Evolutionary conservation across 2,888 invertebrate species (phyloP).

Genomic region (Ichneumoninae sp.): DNA sequence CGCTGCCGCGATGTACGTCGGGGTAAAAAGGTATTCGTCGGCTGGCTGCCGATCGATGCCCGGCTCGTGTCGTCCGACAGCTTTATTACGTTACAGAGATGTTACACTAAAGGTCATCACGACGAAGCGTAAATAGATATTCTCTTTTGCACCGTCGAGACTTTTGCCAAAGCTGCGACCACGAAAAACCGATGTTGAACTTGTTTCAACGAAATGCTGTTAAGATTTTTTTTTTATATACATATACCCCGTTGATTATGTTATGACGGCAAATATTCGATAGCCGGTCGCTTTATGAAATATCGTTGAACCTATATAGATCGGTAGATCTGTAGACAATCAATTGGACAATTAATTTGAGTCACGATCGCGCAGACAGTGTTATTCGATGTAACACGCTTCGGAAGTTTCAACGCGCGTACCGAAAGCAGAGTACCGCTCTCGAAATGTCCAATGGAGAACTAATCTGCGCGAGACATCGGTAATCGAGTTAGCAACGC

Average conservation of each 20-base stretch:
- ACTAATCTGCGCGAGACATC: conserved; percentile 62
- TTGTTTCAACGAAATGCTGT: neutral
- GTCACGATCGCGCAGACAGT: conserved; percentile 22
- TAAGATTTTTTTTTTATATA: neutral
- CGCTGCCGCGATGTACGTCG: neutral
- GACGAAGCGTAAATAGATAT: neutral
- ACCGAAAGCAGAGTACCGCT: neutral
- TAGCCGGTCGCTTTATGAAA: neutral
- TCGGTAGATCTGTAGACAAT: neutral
- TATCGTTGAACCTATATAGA: neutral
- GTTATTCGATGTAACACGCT: neutral
- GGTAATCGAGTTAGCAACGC: conserved; percentile 57
- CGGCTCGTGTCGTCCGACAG: neutral
- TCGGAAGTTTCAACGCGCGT: neutral
- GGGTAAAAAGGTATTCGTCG: neutral
- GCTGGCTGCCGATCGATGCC: neutral
- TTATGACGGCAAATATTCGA: neutral
- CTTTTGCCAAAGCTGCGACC: neutral
- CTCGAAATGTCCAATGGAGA: conserved; percentile 30
- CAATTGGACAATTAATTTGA: conserved; percentile 30
- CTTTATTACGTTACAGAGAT: conserved; percentile 9
- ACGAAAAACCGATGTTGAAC: neutral
- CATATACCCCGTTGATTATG: neutral
- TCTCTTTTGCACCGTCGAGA: neutral
- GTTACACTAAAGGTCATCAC: neutral